Base-by-base conservation (phyloP, 1,140 invertebrate species). In the Apis florea region DNA sequence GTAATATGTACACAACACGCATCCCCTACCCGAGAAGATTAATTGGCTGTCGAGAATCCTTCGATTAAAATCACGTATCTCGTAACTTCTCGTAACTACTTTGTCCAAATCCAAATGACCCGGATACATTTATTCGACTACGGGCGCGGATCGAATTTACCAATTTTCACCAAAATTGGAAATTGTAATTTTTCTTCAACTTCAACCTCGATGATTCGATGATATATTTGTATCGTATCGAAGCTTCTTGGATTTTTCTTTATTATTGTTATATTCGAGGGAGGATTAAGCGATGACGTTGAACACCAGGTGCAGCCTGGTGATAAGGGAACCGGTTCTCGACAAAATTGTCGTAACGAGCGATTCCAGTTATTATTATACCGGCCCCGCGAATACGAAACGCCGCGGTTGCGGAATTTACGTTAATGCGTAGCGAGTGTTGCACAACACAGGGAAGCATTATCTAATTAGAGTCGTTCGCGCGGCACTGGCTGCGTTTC, bases 1-100 rank as follows among this genome's bases (percentile, higher is more conserved):
- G 79, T 80, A 80, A 80, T 80, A 80, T 17, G 63, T 72, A 75
- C 74, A 71, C 63, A 4, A 63, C 67, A 67, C 67, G 67, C 79
- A 74, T 59, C 74, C 74, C 67, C 31, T 31, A 40, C 47, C 5
- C 61, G n/a, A 74, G 71, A 59, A 74, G 74, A 80, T 80, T 80
- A 71, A 63, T n/a, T 51, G 61, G 70, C 40, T 58, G 58, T 74
- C 61, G 78, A 26, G 21, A 59, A 82, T 69, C 54, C 73, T 68
- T 69, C 73, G 72, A 76, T 53, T 61, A 68, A 76, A 56, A 49
- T 49, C 70, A 13, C 58, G 58, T 51, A 74, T 56, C n/a, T n/a
- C 40, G 17, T 13, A 19, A 26, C 2, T 40, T 73, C 5, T 10
- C 53, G 19, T 21, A 63, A 19, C 13, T 4, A 3, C 40, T 31